A percentile compares a stretch with the other conserved stretches of the same genome.
Conservation (phyloP, 92 coral and sea anemone species). For the Phymanthus crucifer region DNA sequence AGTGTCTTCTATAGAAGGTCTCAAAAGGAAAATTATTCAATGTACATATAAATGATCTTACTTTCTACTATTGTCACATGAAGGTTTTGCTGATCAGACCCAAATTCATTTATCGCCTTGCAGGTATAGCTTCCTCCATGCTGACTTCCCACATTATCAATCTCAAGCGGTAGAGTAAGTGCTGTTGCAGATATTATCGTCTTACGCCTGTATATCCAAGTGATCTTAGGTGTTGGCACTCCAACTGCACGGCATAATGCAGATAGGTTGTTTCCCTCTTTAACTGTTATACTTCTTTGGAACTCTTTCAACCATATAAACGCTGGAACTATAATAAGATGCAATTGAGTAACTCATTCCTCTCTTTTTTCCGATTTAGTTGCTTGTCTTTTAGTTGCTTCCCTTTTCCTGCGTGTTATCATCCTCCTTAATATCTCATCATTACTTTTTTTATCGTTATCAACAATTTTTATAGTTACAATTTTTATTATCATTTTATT, state of each 20-base stretch:
- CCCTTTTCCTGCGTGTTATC: not conserved
- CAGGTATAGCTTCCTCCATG: conserved; percentile 14
- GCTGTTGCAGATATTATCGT: not conserved
- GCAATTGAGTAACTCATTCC: no score
- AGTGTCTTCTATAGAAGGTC: no score
- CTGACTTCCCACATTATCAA: not conserved
- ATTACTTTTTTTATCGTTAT: no score
- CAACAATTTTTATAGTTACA: no score
- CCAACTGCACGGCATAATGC: conserved; percentile 17
- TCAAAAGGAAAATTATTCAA: no score
- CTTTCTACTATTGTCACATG: conserved; percentile 9
- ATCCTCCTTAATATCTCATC: no score
- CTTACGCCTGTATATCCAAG: conserved; percentile 5
- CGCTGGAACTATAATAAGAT: conserved; percentile 8
- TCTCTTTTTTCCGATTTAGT: not conserved
- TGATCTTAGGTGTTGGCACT: conserved; percentile 15
- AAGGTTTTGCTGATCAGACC: conserved; percentile 2
- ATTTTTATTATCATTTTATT: no score
- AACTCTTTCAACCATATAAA: not conserved
- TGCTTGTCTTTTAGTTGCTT: not conserved
- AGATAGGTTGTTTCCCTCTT: conserved; percentile 13
- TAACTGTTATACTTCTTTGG: not conserved
- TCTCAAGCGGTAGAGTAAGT: not conserved
- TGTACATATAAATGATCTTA: no score
- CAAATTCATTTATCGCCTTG: conserved; percentile 19